phyloP scores from a whole-genome alignment of 2,888 invertebrate genomes.

The Leptinotarsa rubiginosa region DNA sequence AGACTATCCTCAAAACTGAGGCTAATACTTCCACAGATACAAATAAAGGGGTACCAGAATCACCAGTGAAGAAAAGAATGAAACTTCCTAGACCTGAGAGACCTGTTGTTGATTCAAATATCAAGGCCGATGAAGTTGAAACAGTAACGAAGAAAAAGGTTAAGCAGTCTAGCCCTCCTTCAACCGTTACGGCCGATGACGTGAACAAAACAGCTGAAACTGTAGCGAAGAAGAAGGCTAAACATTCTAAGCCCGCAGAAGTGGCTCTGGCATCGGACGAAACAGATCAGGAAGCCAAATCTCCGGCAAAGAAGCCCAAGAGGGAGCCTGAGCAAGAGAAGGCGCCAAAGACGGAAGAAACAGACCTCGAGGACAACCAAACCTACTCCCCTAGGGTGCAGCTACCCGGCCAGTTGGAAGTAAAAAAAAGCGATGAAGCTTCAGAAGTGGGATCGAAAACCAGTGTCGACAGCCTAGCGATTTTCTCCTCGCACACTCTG shows the following conservation, averaged over 20 bases:
- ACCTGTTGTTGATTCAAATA: too few relatives aligned
- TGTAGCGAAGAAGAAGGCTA: constrained; percentile 22
- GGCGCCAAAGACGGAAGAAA: not conserved
- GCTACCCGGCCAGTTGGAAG: not conserved
- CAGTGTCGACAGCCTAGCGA: constrained; percentile 50
- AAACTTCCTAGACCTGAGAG: constrained; percentile 25
- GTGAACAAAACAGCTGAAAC: not conserved
- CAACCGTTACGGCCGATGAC: constrained; percentile 24
- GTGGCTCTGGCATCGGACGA: not conserved
- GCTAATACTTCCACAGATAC: not conserved
- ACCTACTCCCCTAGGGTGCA: too few relatives aligned
- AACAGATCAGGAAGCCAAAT: not conserved
- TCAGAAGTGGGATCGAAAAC: constrained; percentile 57
- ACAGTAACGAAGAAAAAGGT: too few relatives aligned
- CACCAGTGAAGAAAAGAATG: constrained; percentile 11
- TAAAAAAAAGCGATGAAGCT: constrained; percentile 21
- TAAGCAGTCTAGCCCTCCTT: not conserved
- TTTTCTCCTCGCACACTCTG: constrained; percentile 52
- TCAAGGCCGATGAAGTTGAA: too few relatives aligned
- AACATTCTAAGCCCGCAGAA: not conserved
- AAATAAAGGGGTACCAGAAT: not conserved
- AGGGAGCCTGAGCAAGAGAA: not conserved
- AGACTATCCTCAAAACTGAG: not conserved
- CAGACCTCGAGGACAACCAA: not conserved
- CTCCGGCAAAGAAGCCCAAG: not conserved